These are phyloP conservation scores for Bombylius major DNA, from an alignment of 2,888 invertebrate genomes.

Conservation along the genomic window DNA sequence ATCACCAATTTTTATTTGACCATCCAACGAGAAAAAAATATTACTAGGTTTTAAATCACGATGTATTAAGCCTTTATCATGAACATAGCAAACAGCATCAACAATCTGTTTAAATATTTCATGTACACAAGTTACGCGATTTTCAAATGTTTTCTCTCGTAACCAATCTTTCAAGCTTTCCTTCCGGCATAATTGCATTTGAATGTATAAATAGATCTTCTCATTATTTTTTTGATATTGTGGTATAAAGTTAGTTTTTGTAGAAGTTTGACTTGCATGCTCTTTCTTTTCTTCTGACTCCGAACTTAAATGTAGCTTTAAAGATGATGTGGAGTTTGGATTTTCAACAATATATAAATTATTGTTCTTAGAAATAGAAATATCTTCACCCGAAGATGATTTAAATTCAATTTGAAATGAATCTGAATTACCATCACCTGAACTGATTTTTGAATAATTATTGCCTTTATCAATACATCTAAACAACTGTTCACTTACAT, in stretches of 20 bases:
- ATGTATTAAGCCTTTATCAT: constrained; percentile 84
- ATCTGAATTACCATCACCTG: constrained; percentile 25
- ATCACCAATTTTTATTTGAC: constrained; percentile 89
- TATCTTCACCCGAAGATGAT: constrained; percentile 19
- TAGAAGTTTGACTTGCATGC: constrained; percentile 24
- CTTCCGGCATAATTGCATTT: constrained; percentile 90
- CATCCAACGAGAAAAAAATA: constrained; percentile 85
- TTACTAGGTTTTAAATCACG: constrained; percentile 91
- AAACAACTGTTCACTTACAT: no score
- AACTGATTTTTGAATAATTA: no score
- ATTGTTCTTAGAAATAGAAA: neutral
- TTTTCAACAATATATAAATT: no score
- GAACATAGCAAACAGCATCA: constrained; percentile 91
- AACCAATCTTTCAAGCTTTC: constrained; percentile 91
- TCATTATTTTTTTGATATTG: constrained; percentile 23
- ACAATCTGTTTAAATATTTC: constrained; percentile 81
- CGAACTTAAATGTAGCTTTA: constrained; percentile 6
- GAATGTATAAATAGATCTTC: constrained; percentile 79
- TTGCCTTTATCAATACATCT: no score
- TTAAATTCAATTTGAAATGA: constrained; percentile 36
- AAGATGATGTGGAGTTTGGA: constrained; percentile 4
- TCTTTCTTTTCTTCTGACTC: neutral
- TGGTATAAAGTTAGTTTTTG: neutral
- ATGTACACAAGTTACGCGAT: constrained; percentile 42
- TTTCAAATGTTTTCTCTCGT: constrained; percentile 40